Evolutionary conservation across 2,888 invertebrate genomes (phyloP).

Genomic region (Brassicogethes aeneus): DNA sequence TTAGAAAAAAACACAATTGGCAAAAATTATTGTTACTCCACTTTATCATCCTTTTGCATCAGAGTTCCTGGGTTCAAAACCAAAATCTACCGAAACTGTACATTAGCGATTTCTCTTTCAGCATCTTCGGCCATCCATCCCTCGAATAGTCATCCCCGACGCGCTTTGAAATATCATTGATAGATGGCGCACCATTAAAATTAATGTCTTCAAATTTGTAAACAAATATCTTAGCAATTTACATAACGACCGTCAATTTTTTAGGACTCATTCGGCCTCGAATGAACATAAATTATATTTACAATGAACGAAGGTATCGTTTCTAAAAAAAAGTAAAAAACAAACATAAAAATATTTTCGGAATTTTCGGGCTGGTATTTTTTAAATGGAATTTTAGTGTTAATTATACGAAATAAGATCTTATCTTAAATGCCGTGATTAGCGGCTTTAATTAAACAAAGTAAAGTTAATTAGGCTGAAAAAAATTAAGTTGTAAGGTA

Average conservation of each 20-base stretch:
- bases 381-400: too few relatives aligned
- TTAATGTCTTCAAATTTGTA: constrained; percentile 27
- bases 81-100: neutral
- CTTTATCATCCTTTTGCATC: too few relatives aligned
- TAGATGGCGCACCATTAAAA: constrained; percentile 31
- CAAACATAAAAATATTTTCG: too few relatives aligned
- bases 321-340: too few relatives aligned
- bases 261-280: constrained; percentile 11
- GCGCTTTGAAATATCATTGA: constrained; percentile 19
- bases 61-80: neutral
- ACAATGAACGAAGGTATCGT: neutral
- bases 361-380: too few relatives aligned
- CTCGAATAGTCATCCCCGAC: constrained; percentile 17
- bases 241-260: constrained; percentile 28
- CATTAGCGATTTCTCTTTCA: constrained; percentile 18
- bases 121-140: constrained; percentile 9
- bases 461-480: too few relatives aligned
- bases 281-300: neutral
- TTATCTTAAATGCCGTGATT: too few relatives aligned
- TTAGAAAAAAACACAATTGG: too few relatives aligned
- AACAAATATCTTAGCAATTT: constrained; percentile 28
- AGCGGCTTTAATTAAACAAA: too few relatives aligned
- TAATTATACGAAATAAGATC: too few relatives aligned
- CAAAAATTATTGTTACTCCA: too few relatives aligned
- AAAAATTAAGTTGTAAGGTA: too few relatives aligned